Evolutionary conservation across 2,113 vertebrate species (phyloP), one percentile per base, ranked within the genome.

Genomic region (Calidris pugnax): DNA sequence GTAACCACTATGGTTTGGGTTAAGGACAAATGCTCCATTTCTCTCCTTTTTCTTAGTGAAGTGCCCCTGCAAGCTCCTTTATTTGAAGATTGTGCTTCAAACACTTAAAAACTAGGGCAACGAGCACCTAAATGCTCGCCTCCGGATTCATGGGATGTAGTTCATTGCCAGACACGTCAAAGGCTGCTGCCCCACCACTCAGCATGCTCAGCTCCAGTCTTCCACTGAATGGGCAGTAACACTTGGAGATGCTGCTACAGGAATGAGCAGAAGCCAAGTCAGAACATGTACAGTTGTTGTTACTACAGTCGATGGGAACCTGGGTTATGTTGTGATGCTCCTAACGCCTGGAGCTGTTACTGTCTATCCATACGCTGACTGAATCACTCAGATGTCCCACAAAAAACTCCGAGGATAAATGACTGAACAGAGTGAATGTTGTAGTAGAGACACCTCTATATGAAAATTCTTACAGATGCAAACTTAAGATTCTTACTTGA

Each of bases 11-110:
- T 89, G 60, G 68, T 91, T 94, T 89, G 56, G 53, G 92, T 92
- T 93, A 92, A 92, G 60, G 64, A 94, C 41, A 91, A 96, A 89
- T 55, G 56, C 43, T 85, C 56, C 8, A 51, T 64, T 95, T 91
- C 56, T 68, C 48, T 74, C 8, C 1, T 43, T 71, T 83, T 72
- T 84, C 76, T 78, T 39, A 81, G n/a, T 22, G 68, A 92, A 67
- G 37, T 4, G 1, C 64, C 55, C 47, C 51, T 80, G 43, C 72
- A 51, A 81, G 48, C 47, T 77, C 24, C 1, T 91, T 92, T 95
- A 72, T 94, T 87, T 87, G 64, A 88, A 91, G 39, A 30, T 81
- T 86, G 32, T 76, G 37, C 81, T 94, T 94, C 66, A 50, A 88
- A 77, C 50, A 41, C 48, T 71, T 87, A 56, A 92, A 79, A 94